Base-by-base conservation (phyloP, 2,888 invertebrate species). In the Rotaria sp. region DNA sequence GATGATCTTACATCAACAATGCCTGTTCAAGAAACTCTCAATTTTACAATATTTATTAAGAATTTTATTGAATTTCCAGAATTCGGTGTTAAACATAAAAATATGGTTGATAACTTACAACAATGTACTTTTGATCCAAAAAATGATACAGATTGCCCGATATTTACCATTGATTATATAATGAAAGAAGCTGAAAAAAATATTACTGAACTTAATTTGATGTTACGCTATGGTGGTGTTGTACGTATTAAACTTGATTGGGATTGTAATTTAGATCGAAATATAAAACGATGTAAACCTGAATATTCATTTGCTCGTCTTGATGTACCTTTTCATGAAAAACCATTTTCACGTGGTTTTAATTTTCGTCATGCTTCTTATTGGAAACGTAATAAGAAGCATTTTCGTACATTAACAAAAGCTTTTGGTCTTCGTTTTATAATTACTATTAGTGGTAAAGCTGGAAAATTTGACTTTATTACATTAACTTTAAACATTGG, bases 401-500 rank as follows among this genome's bases (percentile, higher is more conserved):
- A 89, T 45, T 88, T 88, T 15, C 88, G 92, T 50, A 92, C 92
- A 21, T 88, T 92, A 80, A 89, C 89, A 87, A 91, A 91, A 88
- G 92, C 91, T 0, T 92, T 90, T 88, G 93, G 93, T 8, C 91
- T 93, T 74, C 90, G 91, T 45, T 92, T 92, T 88, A 89, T 92
- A 26, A 88, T 93, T 35, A 89, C 90, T 48, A 91, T 92, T 13
- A 89, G 90, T 48, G 93, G 92, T 0, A 88, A 89, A 85, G 93
- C 91, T 35, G 92, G 93, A n/a, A 92, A 92, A 88, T 92, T 93
- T 88, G 90, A 89, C 88, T 86, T 91, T 21, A 90, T 92, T 35
- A 92, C 92, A n/a, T 89, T 92, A 7, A 85, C 92, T 21, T 88
- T 92, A 21, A 93, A 92, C 88, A 88, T 93, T 86, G 92, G 92